Conservation (phyloP, 2,113 vertebrate species). For the Xiphias gladius region DNA sequence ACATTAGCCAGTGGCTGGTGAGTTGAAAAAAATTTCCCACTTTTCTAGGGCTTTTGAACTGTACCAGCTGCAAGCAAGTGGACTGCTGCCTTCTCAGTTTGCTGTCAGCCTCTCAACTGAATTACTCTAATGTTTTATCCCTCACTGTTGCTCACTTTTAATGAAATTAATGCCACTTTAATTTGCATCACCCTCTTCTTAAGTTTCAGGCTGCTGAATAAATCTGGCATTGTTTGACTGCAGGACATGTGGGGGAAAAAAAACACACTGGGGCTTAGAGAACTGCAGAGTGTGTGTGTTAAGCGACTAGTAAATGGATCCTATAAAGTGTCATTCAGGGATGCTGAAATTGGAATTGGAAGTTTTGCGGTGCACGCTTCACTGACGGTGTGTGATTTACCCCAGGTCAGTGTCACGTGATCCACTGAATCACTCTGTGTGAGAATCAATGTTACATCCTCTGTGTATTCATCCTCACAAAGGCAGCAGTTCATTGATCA, state of each 20-base stretch:
- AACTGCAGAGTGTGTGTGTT: conserved; percentile 17
- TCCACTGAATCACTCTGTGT: conserved; percentile 45
- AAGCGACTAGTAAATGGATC: conserved; percentile 47
- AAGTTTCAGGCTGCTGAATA: conserved; percentile 56
- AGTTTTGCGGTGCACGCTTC: background rate
- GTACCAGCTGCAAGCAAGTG: conserved; percentile 66
- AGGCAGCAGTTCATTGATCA: conserved; percentile 73
- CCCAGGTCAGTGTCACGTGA: conserved; percentile 43
- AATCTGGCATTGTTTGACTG: conserved; percentile 73
- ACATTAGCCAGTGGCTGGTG: conserved; percentile 61
- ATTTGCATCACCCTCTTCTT: conserved; percentile 75
- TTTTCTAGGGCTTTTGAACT: conserved; percentile 56
- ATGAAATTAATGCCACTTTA: conserved; percentile 80
- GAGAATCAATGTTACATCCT: conserved; percentile 52
- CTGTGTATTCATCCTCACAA: conserved; percentile 49
- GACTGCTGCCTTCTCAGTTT: conserved; percentile 49
- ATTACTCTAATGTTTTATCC: conserved; percentile 67
- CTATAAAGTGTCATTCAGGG: conserved; percentile 19
- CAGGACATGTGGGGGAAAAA: conserved; percentile 56
- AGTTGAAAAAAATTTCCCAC: conserved; percentile 13
- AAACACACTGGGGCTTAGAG: conserved; percentile 44
- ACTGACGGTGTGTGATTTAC: conserved; percentile 14
- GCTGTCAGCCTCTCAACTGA: conserved; percentile 66
- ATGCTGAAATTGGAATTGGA: conserved; percentile 38
- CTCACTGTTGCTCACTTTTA: conserved; percentile 56